A percentile compares a stretch with the other conserved stretches of the same genome.
Conservation (phyloP, 2,888 invertebrate species). For the Hermodice carunculata region DNA sequence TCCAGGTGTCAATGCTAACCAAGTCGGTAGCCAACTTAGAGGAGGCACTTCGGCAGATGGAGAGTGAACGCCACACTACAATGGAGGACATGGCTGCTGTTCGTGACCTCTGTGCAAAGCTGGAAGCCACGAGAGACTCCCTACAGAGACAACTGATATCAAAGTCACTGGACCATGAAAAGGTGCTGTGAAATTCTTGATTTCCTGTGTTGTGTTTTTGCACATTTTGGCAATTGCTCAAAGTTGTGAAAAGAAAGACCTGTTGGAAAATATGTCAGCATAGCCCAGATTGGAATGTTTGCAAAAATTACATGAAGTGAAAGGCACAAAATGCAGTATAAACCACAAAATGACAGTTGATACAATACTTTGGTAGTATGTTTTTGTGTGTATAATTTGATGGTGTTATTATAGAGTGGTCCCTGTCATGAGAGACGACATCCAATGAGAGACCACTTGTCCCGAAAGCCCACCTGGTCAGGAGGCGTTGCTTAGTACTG, state of each 20-base stretch:
- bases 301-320: neutral
- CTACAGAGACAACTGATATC: constrained; percentile 64
- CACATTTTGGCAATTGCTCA: too few relatives aligned
- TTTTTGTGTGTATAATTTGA: too few relatives aligned
- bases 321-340: neutral
- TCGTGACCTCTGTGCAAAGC: constrained; percentile 64
- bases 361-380: too few relatives aligned
- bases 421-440: too few relatives aligned
- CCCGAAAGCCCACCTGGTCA: too few relatives aligned
- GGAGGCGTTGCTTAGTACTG: too few relatives aligned
- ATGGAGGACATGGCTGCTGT: constrained; percentile 65
- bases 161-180: constrained; percentile 66
- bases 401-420: too few relatives aligned
- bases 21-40: constrained; percentile 63
- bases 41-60: constrained; percentile 55
- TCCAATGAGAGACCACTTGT: too few relatives aligned
- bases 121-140: constrained; percentile 67
- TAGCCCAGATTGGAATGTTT: neutral
- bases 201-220: too few relatives aligned
- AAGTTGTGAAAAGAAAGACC: too few relatives aligned
- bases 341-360: too few relatives aligned
- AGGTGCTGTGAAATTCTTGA: constrained; percentile 48
- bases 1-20: constrained; percentile 64
- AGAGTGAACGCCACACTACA: constrained; percentile 65
- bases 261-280: neutral